Evolutionary conservation across 1,140 invertebrate species (phyloP).

Genomic region (Helicorthomorpha holstii): DNA sequence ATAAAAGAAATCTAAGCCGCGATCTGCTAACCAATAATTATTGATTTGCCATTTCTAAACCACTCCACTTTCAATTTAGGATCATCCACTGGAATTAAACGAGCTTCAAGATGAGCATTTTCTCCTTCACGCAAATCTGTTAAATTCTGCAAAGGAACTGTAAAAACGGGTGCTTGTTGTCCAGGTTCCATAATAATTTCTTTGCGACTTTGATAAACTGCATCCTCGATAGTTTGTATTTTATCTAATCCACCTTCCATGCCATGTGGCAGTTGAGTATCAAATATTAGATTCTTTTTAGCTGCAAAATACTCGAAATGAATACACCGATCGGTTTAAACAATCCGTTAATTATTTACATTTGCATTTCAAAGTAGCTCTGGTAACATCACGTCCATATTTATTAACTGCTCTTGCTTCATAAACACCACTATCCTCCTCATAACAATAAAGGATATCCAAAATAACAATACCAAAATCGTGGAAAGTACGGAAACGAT

Average conservation of each 20-base stretch:
- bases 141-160: constrained; percentile 69
- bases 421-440: constrained; percentile 87
- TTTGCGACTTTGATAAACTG: constrained; percentile 49
- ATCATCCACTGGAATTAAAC: constrained; percentile 81
- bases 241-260: constrained; percentile 86
- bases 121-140: constrained; percentile 72
- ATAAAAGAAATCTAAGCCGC: neutral
- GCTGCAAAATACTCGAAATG: constrained; percentile 24
- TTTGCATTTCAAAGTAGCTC: constrained; percentile 63
- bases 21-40: constrained; percentile 42
- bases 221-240: constrained; percentile 80
- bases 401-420: constrained; percentile 84
- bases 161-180: constrained; percentile 75
- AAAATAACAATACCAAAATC: constrained; percentile 92
- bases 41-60: constrained; percentile 83
- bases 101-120: constrained; percentile 86
- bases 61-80: constrained; percentile 85
- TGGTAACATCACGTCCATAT: constrained; percentile 72
- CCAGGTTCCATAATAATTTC: constrained; percentile 47
- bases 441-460: constrained; percentile 90
- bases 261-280: constrained; percentile 82
- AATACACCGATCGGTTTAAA: neutral
- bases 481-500: constrained; percentile 88
- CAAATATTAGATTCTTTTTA: constrained; percentile 80
- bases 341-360: constrained; percentile 24